Evolutionary conservation across 2,888 invertebrate species (phyloP).

Genomic region (Acleris literana): DNA sequence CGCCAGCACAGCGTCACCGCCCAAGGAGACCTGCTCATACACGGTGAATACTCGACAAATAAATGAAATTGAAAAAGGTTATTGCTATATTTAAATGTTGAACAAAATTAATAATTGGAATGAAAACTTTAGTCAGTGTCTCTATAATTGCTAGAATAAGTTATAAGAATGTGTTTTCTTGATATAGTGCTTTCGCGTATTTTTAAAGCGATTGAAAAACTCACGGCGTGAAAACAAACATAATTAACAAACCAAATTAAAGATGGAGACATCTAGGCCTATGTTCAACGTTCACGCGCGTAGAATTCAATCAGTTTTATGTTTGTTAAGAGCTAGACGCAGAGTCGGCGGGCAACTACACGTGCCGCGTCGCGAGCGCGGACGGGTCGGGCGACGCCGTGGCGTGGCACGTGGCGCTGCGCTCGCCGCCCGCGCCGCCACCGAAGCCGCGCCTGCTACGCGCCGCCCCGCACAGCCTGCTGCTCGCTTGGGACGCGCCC

Average conservation of each 20-base stretch:
- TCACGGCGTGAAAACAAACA: too few relatives aligned
- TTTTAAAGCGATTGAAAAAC: too few relatives aligned
- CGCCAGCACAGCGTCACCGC: constrained; percentile 83
- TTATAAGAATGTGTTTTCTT: too few relatives aligned
- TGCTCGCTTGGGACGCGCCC: constrained; percentile 85
- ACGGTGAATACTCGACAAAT: constrained; percentile 75
- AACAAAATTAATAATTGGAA: too few relatives aligned
- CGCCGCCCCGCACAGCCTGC: constrained; percentile 78
- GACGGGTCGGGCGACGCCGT: constrained; percentile 89
- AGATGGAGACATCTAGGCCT: too few relatives aligned
- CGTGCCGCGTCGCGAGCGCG: constrained; percentile 89
- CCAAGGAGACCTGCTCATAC: constrained; percentile 85
- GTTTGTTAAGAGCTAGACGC: constrained; percentile 83
- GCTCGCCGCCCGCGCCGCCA: constrained; percentile 86
- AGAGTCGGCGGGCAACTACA: constrained; percentile 88
- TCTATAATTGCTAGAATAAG: too few relatives aligned
- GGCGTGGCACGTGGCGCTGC: constrained; percentile 73
- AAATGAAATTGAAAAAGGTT: too few relatives aligned
- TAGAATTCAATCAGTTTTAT: background rate
- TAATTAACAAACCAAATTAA: too few relatives aligned
- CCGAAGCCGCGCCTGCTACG: constrained; percentile 85
- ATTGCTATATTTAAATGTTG: too few relatives aligned
- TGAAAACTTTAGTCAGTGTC: too few relatives aligned
- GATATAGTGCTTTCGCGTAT: too few relatives aligned
- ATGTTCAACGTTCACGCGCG: too few relatives aligned